Evolutionary conservation across 2,888 invertebrate species (phyloP).

Genomic region (Lottia gigantea): DNA sequence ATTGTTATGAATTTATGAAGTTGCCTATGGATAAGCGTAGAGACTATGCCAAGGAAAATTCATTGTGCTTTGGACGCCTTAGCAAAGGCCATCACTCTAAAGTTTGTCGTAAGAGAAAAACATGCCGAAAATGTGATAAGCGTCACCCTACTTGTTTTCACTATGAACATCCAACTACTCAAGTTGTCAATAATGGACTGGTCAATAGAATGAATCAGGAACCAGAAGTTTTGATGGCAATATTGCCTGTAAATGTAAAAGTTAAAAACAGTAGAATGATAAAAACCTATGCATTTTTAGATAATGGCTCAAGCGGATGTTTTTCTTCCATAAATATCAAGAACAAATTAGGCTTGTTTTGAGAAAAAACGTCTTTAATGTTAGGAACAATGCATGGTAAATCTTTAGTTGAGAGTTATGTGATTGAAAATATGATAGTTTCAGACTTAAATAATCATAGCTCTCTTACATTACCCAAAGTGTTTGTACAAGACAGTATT

Average conservation of each 20-base stretch:
- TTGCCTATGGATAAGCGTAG: background rate
- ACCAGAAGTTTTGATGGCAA: background rate
- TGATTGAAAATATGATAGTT: background rate
- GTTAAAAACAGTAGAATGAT: background rate
- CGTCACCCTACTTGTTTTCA: slow-evolving; percentile 1
- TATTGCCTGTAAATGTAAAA: background rate
- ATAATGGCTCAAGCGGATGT: background rate
- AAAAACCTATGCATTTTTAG: background rate
- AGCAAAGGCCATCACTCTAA: background rate
- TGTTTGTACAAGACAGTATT: slow-evolving; percentile 9
- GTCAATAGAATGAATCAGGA: too few relatives aligned
- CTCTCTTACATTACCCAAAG: background rate
- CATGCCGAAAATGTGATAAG: slow-evolving; percentile 1
- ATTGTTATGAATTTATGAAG: background rate
- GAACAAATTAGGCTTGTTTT: background rate
- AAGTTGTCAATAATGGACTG: background rate
- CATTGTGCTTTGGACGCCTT: slow-evolving; percentile 3
- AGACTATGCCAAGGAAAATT: background rate
- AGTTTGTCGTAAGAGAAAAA: background rate
- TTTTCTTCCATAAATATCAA: background rate
- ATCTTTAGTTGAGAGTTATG: background rate
- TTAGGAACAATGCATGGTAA: background rate
- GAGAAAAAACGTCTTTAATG: background rate
- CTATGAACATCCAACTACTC: background rate
- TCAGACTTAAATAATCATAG: background rate